phyloP scores from a whole-genome alignment of 2,797 vertebrate genomes.

The Salmo trutta region DNA sequence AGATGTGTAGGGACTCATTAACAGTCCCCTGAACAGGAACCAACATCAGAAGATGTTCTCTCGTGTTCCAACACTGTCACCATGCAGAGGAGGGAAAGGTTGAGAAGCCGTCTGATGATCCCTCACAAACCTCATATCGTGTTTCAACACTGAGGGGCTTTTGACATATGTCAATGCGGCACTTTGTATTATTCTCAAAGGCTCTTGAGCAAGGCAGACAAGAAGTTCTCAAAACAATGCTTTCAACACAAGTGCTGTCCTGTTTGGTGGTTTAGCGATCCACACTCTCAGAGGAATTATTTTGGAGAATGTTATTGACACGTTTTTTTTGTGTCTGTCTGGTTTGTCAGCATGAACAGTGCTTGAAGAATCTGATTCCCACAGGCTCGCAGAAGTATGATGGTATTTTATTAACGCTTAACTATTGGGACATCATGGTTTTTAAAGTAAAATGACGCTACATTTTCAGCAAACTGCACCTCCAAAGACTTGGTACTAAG shows the following conservation, averaged over 20 bases:
- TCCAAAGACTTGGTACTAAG: background rate
- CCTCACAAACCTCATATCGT: conserved; percentile 1
- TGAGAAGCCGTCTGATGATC: background rate
- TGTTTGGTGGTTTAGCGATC: conserved; percentile 5
- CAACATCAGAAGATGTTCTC: background rate
- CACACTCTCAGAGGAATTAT: conserved; percentile 20
- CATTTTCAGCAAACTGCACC: background rate
- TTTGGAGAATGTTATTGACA: conserved; percentile 8
- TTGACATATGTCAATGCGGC: conserved; percentile 33
- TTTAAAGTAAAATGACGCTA: too few species aligned
- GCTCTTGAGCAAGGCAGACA: conserved; percentile 18
- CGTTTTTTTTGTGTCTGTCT: conserved; percentile 9
- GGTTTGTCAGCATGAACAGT: background rate
- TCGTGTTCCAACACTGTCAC: background rate
- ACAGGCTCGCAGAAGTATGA: background rate
- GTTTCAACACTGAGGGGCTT: conserved; percentile 1
- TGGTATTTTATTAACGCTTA: background rate
- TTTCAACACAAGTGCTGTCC: background rate
- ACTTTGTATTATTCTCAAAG: conserved; percentile 35
- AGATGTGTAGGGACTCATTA: conserved; percentile 58
- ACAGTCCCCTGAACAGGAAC: conserved; percentile 33
- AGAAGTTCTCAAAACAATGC: background rate
- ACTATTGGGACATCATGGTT: too few species aligned
- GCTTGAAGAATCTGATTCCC: background rate
- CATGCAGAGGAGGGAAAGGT: background rate